Percentiles rank a stretch among this genome's conserved stretches.
phyloP scores from a whole-genome alignment of 2,113 vertebrate genomes.

The Struthio camelus region DNA sequence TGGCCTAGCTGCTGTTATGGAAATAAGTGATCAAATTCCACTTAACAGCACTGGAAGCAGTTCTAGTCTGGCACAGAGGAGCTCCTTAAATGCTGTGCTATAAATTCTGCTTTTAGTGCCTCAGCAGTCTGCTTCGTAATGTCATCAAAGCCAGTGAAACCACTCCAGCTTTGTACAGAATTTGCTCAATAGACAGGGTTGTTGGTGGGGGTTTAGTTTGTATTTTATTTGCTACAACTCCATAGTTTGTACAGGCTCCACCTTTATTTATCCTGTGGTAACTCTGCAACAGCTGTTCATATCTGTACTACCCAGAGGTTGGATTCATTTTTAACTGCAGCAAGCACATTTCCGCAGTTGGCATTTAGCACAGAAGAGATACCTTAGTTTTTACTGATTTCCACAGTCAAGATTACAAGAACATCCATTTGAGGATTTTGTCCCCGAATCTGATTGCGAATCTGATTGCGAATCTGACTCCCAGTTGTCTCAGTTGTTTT shows the following conservation, averaged over 20 bases:
- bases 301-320: background rate
- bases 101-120: background rate
- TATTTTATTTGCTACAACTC: background rate
- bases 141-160: background rate
- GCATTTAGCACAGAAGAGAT: background rate
- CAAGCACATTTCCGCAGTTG: background rate
- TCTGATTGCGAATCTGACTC: background rate
- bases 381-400: background rate
- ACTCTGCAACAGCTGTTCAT: background rate
- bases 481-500: background rate
- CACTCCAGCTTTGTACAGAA: background rate
- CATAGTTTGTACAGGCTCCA: background rate
- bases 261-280: constrained; percentile 34
- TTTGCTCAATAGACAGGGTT: background rate
- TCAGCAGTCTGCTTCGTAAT: background rate
- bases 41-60: background rate
- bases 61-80: background rate
- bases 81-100: background rate
- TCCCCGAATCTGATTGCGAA: background rate
- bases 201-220: fast-evolving
- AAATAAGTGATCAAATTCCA: background rate
- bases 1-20: background rate
- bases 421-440: background rate
- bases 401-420: background rate
- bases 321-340: background rate